Conservation (phyloP, 1,140 invertebrate genomes). For the Muscidifurax raptorellus region DNA sequence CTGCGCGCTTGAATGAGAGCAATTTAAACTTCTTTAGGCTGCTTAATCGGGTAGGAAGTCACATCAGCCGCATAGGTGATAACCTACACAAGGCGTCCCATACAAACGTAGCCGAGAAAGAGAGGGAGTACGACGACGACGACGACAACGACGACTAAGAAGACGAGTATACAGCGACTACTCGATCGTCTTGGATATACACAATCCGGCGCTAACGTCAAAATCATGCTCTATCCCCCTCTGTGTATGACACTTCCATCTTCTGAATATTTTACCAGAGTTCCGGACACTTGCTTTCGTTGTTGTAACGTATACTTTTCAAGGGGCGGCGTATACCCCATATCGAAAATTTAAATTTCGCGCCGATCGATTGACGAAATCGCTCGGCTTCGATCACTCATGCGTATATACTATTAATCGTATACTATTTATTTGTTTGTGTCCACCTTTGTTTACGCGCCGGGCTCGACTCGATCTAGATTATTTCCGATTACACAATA, state of each 20-base stretch:
- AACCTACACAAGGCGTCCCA: slow-evolving; percentile 47
- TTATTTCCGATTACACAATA: no score
- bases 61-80: slow-evolving; percentile 62
- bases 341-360: neutral
- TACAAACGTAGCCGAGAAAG: slow-evolving; percentile 12
- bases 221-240: slow-evolving; percentile 13
- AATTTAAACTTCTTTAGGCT: slow-evolving; percentile 77
- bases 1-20: slow-evolving; percentile 75
- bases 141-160: neutral
- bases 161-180: neutral
- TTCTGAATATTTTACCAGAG: no score
- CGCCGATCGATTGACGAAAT: no score
- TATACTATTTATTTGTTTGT: no score
- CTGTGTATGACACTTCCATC: no score
- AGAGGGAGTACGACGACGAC: neutral
- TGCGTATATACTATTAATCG: no score
- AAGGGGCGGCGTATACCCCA: neutral
- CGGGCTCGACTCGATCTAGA: no score
- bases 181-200: neutral
- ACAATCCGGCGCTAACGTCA: slow-evolving; percentile 43
- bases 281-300: neutral
- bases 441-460: no score
- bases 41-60: slow-evolving; percentile 76
- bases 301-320: neutral
- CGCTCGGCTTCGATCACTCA: no score